Conservation (phyloP, 2,797 vertebrate species). For the Heterohyrax brucei region DNA sequence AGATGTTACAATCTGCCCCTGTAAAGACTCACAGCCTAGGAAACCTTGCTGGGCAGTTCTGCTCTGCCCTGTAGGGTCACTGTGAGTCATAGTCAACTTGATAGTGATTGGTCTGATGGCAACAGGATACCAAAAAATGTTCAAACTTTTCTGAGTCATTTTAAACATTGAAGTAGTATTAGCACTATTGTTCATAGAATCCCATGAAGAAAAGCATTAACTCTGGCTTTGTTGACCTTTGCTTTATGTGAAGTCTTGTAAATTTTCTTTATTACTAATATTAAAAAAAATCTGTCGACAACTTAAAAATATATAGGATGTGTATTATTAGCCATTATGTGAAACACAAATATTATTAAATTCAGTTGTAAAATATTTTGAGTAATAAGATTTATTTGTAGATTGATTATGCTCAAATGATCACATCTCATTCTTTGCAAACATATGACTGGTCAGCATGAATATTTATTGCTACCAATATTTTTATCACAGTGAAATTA, state of each 20-base stretch:
- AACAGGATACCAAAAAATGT: neutral
- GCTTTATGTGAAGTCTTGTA: neutral
- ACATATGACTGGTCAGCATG: neutral
- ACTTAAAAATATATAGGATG: slow-evolving; percentile 42
- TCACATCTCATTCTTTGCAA: neutral
- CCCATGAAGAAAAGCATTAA: slow-evolving; percentile 22
- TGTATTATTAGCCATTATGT: slow-evolving; percentile 35
- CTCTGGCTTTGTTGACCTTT: slow-evolving; percentile 45
- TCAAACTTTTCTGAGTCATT: slow-evolving; percentile 38
- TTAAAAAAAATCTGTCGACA: slow-evolving; percentile 60
- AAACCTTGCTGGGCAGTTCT: too few relatives aligned
- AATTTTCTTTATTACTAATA: slow-evolving; percentile 35
- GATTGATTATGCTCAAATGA: neutral
- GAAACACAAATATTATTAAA: slow-evolving; percentile 59
- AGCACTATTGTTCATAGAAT: slow-evolving; percentile 12
- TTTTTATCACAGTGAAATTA: slow-evolving; percentile 27
- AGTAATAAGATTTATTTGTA: slow-evolving; percentile 59
- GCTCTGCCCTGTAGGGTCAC: too few relatives aligned
- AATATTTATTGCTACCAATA: neutral
- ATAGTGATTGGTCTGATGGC: too few relatives aligned
- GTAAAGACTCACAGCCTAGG: too few relatives aligned
- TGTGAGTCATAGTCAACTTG: too few relatives aligned
- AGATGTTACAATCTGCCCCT: too few relatives aligned
- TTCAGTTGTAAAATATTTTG: slow-evolving; percentile 26
- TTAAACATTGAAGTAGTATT: slow-evolving; percentile 23